Conservation (phyloP, 2,797 vertebrate genomes). For the Anas capensis region DNA sequence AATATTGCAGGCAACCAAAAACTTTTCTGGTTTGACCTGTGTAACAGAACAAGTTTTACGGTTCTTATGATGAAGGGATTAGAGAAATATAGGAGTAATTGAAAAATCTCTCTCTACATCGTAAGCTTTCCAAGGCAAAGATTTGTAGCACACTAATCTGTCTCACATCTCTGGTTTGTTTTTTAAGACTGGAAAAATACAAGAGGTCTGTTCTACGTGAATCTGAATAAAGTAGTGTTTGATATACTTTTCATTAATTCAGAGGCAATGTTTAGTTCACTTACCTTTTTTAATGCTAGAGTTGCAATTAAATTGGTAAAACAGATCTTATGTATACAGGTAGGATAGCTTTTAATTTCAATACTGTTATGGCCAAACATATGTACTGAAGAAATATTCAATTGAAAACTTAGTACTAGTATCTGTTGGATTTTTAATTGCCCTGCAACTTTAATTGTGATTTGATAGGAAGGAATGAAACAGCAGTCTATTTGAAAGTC, state of each 20-base stretch:
- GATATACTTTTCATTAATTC: background rate
- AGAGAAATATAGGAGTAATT: background rate
- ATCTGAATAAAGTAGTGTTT: background rate
- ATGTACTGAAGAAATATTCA: background rate
- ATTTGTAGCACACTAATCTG: background rate
- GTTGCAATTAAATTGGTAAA: background rate
- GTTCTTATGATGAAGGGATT: background rate
- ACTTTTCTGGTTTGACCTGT: background rate
- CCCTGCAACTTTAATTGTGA: background rate
- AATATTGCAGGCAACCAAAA: background rate
- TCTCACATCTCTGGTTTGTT: background rate
- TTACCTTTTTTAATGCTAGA: background rate
- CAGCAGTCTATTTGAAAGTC: background rate
- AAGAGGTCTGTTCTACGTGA: background rate
- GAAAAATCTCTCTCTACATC: background rate
- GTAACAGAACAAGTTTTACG: background rate
- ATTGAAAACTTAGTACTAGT: background rate
- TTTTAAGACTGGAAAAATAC: background rate
- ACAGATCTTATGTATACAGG: background rate
- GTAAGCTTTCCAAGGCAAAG: background rate
- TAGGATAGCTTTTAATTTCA: background rate
- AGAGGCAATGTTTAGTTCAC: background rate
- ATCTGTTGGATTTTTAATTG: background rate
- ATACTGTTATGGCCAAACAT: accelerated
- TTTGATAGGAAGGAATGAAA: background rate